Base-by-base conservation (phyloP, 1,140 invertebrate species). In the Meloidogyne floridensis region DNA sequence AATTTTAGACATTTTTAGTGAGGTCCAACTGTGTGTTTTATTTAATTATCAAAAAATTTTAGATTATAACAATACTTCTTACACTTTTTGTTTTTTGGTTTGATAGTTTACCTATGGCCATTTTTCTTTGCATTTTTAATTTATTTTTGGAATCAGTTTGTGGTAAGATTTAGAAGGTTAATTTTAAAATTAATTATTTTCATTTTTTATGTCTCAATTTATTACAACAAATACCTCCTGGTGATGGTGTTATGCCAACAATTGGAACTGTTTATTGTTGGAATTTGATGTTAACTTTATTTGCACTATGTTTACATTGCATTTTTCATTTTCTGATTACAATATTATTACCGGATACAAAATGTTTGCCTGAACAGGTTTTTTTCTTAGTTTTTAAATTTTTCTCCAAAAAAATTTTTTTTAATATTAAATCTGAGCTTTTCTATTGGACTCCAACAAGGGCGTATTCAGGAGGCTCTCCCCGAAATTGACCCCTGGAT, bases 51-150 rank as follows among this genome's bases (percentile, higher is more conserved):
- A n/a, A 65, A 18, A 6, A 5, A 1, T 84, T 87, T 77, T 32
- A 86, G 85, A 18, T 87, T 32, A 80, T 86, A 18, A 86, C 85
- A 47, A 70, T 47, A 13, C 13, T 83, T 13, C 18, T 87, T 6
- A 82, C 85, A 20, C 75, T 87, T n/a, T 13, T 87, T 4, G 59
- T 70, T n/a, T 87, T 87, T 70, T 87, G 85, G 87, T 53, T 87
- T 4, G 86, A 87, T 10, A 82, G 70, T 43, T 77, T 75, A 32
- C 4, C 43, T 15, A 20, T 86, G n/a, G 73, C 82, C 15, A 43
- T 86, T 32, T 43, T 54, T n/a, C 69, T 87, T 15, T 74, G 73
- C 20, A 51, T 82, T 3, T 43, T 88, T 54, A 87, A 87, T 77
- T 13, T 87, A 0, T 32, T 85, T 15, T 75, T 88, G 59, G 87